Conservation (phyloP, 2,888 invertebrate genomes). For the Polydrusus tereticollis region DNA sequence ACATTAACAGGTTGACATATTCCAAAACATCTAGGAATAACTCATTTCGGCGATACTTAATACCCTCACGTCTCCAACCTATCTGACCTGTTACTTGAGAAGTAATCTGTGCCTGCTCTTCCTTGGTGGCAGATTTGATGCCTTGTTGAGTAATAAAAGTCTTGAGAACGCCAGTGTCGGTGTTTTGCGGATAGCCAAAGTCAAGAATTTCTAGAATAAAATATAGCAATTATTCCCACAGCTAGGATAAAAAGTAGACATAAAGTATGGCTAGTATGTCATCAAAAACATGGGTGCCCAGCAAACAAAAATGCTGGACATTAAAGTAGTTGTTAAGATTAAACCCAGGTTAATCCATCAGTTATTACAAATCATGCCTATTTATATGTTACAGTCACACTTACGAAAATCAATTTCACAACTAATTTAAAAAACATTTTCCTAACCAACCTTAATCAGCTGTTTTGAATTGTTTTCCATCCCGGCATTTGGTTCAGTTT, state of each 20-base stretch:
- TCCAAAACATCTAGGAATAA: slow-evolving; percentile 98
- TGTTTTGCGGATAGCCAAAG: slow-evolving; percentile 99
- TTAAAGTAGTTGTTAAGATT: too few species aligned
- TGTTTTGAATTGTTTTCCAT: too few species aligned
- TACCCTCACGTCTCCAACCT: slow-evolving; percentile 99
- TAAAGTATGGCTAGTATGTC: too few species aligned
- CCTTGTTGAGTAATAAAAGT: slow-evolving; percentile 99
- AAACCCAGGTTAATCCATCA: too few species aligned
- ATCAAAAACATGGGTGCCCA: too few species aligned
- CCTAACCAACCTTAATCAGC: too few species aligned
- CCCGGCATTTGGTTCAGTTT: too few species aligned
- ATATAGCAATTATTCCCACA: not conserved
- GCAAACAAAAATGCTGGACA: too few species aligned
- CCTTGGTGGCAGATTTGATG: slow-evolving; percentile 98
- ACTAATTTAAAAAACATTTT: too few species aligned
- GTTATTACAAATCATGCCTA: too few species aligned
- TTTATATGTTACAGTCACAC: too few species aligned
- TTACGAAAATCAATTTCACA: too few species aligned
- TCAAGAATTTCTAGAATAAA: slow-evolving; percentile 90
- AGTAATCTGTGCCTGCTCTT: slow-evolving; percentile 85
- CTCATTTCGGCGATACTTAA: slow-evolving; percentile 98
- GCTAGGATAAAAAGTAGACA: not conserved
- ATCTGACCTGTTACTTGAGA: slow-evolving; percentile 87
- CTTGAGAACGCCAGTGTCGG: slow-evolving; percentile 98
- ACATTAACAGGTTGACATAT: slow-evolving; percentile 99